Conservation (phyloP, 2,113 vertebrate species). For the Enhydra lutris region DNA sequence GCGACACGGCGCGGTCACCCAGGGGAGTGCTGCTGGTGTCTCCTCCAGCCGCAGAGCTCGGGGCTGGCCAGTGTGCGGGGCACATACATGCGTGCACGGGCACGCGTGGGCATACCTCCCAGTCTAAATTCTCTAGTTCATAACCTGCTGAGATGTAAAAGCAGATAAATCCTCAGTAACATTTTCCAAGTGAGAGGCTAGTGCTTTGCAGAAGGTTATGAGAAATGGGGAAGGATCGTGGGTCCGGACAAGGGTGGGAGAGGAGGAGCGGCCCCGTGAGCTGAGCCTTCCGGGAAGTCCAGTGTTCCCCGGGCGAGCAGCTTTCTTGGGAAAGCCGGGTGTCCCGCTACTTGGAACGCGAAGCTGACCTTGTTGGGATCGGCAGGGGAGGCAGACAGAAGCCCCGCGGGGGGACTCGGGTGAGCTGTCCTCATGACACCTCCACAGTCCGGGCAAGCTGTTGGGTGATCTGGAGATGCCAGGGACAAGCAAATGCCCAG, state of each 20-base stretch:
- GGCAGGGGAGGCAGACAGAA: background rate
- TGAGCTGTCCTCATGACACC: background rate
- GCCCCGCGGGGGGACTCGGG: background rate
- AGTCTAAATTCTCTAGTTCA: background rate
- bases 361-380: background rate
- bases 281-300: background rate
- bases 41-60: background rate
- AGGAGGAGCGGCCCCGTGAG: rapidly evolving
- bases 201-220: background rate
- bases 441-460: background rate
- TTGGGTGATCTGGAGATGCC: background rate
- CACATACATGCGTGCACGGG: background rate
- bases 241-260: background rate
- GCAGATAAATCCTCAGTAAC: background rate
- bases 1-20: background rate
- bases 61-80: background rate
- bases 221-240: background rate
- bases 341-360: background rate
- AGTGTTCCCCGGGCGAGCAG: rapidly evolving
- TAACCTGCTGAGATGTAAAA: background rate
- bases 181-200: background rate
- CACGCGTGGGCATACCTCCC: background rate
- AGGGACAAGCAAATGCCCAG: no score
- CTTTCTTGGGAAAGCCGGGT: background rate
- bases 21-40: rapidly evolving